A percentile compares a stretch with the other conserved stretches of the same genome.
Conservation (phyloP, 2,113 vertebrate species). For the Chloebia gouldiae region DNA sequence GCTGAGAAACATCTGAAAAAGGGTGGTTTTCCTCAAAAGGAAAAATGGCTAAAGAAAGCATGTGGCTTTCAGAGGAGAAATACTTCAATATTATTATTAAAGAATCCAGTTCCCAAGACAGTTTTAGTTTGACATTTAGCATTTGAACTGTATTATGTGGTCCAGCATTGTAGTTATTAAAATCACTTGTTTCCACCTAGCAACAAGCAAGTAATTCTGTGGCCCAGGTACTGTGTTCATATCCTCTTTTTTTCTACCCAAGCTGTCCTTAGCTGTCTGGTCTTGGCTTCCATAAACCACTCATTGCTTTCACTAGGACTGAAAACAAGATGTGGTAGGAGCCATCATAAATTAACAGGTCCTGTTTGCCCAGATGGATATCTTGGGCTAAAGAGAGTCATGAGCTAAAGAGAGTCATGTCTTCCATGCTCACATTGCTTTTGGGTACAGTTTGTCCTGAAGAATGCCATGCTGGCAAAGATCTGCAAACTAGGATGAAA, state of each 20-base stretch:
- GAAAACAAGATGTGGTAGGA: background rate
- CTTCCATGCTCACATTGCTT: background rate
- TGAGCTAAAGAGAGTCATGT: background rate
- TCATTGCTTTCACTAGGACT: background rate
- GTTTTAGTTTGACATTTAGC: slow-evolving; percentile 38
- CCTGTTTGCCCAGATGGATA: background rate
- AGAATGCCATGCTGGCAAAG: background rate
- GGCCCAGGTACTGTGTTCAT: background rate
- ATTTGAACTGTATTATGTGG: slow-evolving; percentile 20
- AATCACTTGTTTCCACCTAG: slow-evolving; percentile 13
- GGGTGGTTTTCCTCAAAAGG: slow-evolving; percentile 43
- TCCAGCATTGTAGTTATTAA: background rate
- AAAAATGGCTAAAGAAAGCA: slow-evolving; percentile 59
- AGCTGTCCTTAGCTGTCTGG: background rate
- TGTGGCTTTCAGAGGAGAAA: slow-evolving; percentile 50
- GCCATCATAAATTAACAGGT: background rate
- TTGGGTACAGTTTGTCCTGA: background rate
- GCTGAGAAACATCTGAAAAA: slow-evolving; percentile 61
- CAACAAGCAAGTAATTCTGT: background rate
- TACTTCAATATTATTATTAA: slow-evolving; percentile 60
- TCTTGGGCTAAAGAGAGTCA: background rate
- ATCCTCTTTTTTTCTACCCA: background rate
- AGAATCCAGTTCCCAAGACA: slow-evolving; percentile 37
- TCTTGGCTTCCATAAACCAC: background rate
- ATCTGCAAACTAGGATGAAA: background rate